Evolutionary conservation across 2,113 vertebrate genomes (phyloP), one percentile per base, ranked within the genome.

Genomic region (Turnix velox): DNA sequence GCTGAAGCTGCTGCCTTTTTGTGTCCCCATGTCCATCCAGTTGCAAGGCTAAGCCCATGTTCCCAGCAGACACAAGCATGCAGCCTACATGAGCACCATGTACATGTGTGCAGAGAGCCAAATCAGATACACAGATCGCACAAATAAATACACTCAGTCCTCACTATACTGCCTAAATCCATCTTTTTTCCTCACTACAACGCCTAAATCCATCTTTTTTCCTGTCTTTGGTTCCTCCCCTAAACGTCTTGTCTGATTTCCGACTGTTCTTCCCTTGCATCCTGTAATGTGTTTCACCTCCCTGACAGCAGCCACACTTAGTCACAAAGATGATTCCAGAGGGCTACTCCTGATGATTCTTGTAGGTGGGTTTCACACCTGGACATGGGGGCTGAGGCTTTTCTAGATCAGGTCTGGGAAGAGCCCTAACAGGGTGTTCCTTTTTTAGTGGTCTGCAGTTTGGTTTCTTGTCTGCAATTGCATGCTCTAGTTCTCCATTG

Each of bases 291-390:
- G 31, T 42, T n/a, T 31, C 17, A 55, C 9, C 31, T 7, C 18
- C 31, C 43, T 16, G 31, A 16, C 43, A 57, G 28, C 52, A 33
- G 24, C n/a, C 9, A 45, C 7, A 18, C 45, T 39, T 46, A 27
- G 20, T 40, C 24, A 1, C 2, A 42, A 46, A 75, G 39, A 25
- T 82, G 39, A 52, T 52, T 52, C 16, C 9, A 61, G 40, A 67
- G 10, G 6, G 7, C 54, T 61, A 17, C 12, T 78, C 16, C 7
- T 2, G 0, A 4, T 63, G 49, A 18, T 19, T 72, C 1, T 1
- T 15, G 40, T 43, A 9, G 12, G 9, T 57, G 28, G 18, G 16
- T 71, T 84, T 49, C 37, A 49, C 27, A 69, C 15, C 42, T 77
- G 35, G 27, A 49, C 31, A 23, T 0, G 2, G 20, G 33, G 20